These are phyloP conservation scores for Brachionus rotundiformis DNA, from an alignment of 1,140 invertebrate species.

Conservation along the genomic window DNA sequence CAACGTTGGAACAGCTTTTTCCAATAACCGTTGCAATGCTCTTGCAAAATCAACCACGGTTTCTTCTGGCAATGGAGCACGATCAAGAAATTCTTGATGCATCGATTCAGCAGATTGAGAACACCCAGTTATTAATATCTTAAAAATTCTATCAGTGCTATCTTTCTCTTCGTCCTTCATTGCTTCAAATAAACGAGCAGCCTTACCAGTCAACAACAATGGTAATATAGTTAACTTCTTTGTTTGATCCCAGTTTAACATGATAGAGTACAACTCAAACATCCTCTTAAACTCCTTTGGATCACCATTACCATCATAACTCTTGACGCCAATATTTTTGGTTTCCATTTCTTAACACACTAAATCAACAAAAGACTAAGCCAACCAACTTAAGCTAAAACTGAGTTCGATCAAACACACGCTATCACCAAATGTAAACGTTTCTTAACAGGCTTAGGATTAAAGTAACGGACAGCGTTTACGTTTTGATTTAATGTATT, in stretches of 20 bases:
- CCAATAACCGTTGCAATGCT: constrained; percentile 19
- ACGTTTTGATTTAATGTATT: neutral
- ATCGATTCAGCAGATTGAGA: constrained; percentile 13
- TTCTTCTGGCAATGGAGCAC: constrained; percentile 21
- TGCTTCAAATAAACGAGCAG: neutral
- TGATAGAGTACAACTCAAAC: neutral
- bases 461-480: neutral
- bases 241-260: neutral
- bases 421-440: constrained; percentile 5
- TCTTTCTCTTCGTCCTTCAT: constrained; percentile 1
- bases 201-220: constrained; percentile 16
- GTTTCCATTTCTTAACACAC: neutral
- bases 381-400: neutral
- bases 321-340: neutral
- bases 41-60: constrained; percentile 30
- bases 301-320: neutral
- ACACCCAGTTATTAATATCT: neutral
- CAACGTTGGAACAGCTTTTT: constrained; percentile 10
- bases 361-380: neutral
- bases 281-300: neutral
- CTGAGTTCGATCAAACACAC: constrained; percentile 5
- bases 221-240: constrained; percentile 12
- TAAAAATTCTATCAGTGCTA: neutral
- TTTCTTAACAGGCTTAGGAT: neutral
- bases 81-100: constrained; percentile 23